Base-by-base conservation (phyloP, 2,797 vertebrate species). In the Gallinago nigripennis region DNA sequence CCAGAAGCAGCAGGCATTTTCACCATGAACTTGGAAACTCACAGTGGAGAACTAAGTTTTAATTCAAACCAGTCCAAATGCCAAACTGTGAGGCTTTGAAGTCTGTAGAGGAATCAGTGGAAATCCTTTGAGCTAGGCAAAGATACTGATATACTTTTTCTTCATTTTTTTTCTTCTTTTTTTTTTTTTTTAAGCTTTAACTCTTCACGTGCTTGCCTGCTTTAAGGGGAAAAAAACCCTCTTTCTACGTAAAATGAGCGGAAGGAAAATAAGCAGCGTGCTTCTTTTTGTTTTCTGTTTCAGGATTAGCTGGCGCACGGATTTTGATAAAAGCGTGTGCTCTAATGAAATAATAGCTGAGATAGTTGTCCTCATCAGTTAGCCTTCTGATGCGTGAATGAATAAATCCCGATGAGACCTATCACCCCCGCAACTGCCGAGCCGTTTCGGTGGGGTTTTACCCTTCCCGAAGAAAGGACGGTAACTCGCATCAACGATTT, bases 31-130 rank as follows among this genome's bases (percentile, higher is more conserved):
- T 98, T 98, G 97, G 98, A 98, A 98, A 98, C 91, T 86, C 46
- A 15, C 96, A 98, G 97, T 97, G 98, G 98, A 99, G 98, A 98
- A 98, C 98, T 98, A 97, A 98, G 97, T 97, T 98, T 88, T 99
- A 99, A 99, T 99, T 99, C 98, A 99, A 99, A 99, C 98, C 99
- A 99, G 98, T 97, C 98, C 97, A 73, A 92, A 97, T 87, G 94
- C 98, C 98, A 98, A 98, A 98, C 98, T 97, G 97, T 96, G 98
- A 97, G 97, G 97, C 99, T 99, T 99, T 99, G 99, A 99, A 98
- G 99, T 99, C 92, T 95, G 93, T 69, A 89, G 95, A 97, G 96
- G 98, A 98, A 98, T 98, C 97, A 96, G 98, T 98, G 92, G 98
- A 98, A 98, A 98, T 98, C 97, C 97, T 98, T 98, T 92, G 97